These are phyloP conservation scores for Palloptera scutellata DNA, from an alignment of 2,888 invertebrate species.

Conservation along the genomic window DNA sequence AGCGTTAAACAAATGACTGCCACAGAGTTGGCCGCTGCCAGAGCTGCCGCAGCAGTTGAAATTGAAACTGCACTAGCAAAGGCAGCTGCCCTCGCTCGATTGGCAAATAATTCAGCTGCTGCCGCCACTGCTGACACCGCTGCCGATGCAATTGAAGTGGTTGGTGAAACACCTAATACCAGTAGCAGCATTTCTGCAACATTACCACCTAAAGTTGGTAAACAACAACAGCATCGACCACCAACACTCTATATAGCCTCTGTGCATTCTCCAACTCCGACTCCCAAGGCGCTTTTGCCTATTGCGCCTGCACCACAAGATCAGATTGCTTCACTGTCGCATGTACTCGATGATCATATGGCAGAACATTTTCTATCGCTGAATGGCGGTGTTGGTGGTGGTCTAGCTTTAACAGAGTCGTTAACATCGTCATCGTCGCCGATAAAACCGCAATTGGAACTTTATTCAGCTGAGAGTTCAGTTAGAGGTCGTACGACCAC, in stretches of 20 bases:
- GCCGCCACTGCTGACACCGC: constrained; percentile 30
- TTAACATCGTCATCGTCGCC: constrained; percentile 16
- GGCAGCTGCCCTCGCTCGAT: constrained; percentile 32
- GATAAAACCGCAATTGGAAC: constrained; percentile 30
- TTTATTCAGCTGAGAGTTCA: constrained; percentile 29
- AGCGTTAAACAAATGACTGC: constrained; percentile 61
- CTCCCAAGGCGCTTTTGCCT: constrained; percentile 31
- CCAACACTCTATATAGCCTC: constrained; percentile 14
- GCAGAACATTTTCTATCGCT: constrained; percentile 44
- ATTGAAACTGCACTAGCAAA: constrained; percentile 43
- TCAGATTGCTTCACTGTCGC: constrained; percentile 47
- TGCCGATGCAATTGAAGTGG: constrained; percentile 6
- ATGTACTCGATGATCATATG: constrained; percentile 47
- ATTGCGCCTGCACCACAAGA: constrained; percentile 43
- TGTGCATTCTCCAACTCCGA: constrained; percentile 1
- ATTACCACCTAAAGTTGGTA: constrained; percentile 11
- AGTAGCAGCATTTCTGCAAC: constrained; percentile 22
- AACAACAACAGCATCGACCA: constrained; percentile 26
- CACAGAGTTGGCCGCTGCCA: constrained; percentile 50
- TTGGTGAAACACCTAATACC: constrained; percentile 24
- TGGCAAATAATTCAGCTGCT: constrained; percentile 25
- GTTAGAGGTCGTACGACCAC: constrained; percentile 15
- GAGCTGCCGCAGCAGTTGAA: constrained; percentile 53
- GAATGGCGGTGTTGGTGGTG: not conserved
- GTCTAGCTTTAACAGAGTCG: not conserved